Evolutionary conservation across 2,888 invertebrate genomes (phyloP).

Genomic region (Luperina nickerlii): DNA sequence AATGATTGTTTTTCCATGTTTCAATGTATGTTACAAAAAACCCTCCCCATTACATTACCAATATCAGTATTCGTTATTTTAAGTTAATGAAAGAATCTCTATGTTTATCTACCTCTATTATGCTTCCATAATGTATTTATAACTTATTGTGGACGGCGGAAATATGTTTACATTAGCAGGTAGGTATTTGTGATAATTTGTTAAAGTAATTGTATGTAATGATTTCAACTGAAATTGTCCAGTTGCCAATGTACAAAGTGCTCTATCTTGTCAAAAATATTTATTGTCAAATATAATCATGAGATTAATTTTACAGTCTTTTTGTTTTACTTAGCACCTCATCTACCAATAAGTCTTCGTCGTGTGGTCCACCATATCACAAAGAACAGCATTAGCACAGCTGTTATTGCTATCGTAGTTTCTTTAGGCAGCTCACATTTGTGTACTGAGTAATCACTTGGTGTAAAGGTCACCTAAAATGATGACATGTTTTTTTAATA

Average conservation of each 20-base stretch:
- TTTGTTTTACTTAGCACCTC: slow-evolving; percentile 64
- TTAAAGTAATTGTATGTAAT: slow-evolving; percentile 70
- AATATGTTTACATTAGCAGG: slow-evolving; percentile 72
- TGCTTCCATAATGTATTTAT: slow-evolving; percentile 84
- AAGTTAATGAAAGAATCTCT: slow-evolving; percentile 87
- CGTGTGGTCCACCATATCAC: slow-evolving; percentile 66
- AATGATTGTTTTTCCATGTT: slow-evolving; percentile 40
- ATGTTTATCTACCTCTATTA: slow-evolving; percentile 88
- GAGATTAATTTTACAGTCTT: slow-evolving; percentile 75
- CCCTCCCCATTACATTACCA: slow-evolving; percentile 79
- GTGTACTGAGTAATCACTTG: slow-evolving; percentile 75
- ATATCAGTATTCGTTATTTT: slow-evolving; percentile 87
- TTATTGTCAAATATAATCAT: slow-evolving; percentile 88
- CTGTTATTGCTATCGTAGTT: slow-evolving; percentile 77
- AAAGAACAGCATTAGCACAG: slow-evolving; percentile 71
- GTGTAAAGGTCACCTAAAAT: slow-evolving; percentile 80
- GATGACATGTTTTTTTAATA: not conserved
- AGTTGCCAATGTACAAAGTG: slow-evolving; percentile 84
- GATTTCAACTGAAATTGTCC: slow-evolving; percentile 64
- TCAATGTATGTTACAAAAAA: slow-evolving; percentile 56
- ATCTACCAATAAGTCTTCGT: slow-evolving; percentile 70
- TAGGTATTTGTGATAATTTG: slow-evolving; percentile 86
- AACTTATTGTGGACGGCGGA: slow-evolving; percentile 83
- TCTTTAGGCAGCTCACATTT: slow-evolving; percentile 84
- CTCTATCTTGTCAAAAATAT: slow-evolving; percentile 90